Evolutionary conservation across 2,888 invertebrate genomes (phyloP).

Genomic region (Amiota communis): DNA sequence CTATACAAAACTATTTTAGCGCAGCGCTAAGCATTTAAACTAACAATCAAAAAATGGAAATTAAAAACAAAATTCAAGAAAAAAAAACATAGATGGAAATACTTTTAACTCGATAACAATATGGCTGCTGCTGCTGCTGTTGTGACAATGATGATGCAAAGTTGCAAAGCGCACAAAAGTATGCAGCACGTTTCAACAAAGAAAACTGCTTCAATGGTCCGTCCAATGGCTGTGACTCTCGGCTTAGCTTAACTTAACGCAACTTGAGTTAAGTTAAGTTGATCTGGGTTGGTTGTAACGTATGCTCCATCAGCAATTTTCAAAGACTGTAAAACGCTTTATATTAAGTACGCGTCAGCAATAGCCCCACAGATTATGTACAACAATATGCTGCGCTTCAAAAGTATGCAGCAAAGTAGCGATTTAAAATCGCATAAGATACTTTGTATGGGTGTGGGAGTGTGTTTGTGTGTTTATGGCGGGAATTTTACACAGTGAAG

Average conservation of each 20-base stretch:
- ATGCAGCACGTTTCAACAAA: constrained; percentile 2
- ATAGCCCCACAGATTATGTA: constrained; percentile 25
- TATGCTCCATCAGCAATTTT: constrained; percentile 13
- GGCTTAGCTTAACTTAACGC: no score
- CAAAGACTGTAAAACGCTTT: constrained; percentile 15
- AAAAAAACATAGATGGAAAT: background rate
- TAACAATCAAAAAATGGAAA: constrained; percentile 23
- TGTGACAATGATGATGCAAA: background rate
- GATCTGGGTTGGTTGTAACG: background rate
- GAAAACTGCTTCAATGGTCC: constrained; percentile 5
- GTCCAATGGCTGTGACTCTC: constrained; percentile 2
- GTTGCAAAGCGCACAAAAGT: constrained; percentile 14
- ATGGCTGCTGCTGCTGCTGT: constrained; percentile 11
- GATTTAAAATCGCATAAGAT: background rate
- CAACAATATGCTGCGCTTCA: constrained; percentile 10
- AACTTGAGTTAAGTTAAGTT: no score
- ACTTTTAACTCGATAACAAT: constrained; percentile 20
- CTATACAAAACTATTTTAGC: constrained; percentile 22
- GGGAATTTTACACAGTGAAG: background rate
- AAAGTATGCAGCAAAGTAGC: constrained; percentile 11
- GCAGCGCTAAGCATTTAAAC: constrained; percentile 23
- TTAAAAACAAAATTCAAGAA: constrained; percentile 11
- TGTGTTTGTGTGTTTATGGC: background rate
- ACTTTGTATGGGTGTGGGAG: background rate
- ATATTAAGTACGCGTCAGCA: background rate